phyloP scores from a whole-genome alignment of 37 sponge, comb jelly and placozoan genomes.

The Haliclona indistincta region DNA sequence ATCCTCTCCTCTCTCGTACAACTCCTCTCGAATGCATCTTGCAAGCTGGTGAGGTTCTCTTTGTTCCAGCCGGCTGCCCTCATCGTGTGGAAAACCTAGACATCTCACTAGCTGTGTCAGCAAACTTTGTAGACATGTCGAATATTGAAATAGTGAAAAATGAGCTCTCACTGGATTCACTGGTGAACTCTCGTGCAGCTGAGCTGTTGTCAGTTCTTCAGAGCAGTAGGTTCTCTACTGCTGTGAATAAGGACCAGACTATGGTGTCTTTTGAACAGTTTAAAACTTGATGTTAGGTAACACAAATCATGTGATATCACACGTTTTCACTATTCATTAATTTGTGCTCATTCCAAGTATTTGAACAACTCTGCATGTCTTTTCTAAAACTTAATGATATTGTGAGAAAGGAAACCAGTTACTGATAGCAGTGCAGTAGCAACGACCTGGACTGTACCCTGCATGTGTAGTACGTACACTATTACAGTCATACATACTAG shows the following conservation, averaged over 20 bases:
- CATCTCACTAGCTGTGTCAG: conserved; percentile 75
- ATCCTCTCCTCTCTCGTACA: conserved; percentile 62
- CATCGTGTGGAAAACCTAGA: conserved; percentile 79
- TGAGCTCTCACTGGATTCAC: conserved; percentile 44
- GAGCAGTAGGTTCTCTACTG: not conserved
- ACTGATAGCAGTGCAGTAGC: no score
- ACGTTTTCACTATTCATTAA: no score
- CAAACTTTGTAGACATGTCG: conserved; percentile 70
- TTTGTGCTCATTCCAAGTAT: no score
- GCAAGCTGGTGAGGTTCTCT: conserved; percentile 75
- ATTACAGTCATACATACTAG: no score
- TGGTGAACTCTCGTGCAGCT: conserved; percentile 40
- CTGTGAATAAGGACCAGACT: not conserved
- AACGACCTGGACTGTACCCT: no score
- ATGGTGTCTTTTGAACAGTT: no score
- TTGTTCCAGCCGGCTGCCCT: conserved; percentile 81
- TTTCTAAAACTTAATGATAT: no score
- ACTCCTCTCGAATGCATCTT: conserved; percentile 60
- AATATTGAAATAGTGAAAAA: conserved; percentile 52
- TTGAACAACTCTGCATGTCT: no score
- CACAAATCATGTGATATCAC: no score
- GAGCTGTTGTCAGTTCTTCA: conserved; percentile 43
- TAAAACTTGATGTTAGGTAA: no score
- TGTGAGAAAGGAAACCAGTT: no score
- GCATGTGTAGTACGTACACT: no score